phyloP scores from a whole-genome alignment of 2,888 invertebrate species.

The Sminthurides aquaticus region DNA sequence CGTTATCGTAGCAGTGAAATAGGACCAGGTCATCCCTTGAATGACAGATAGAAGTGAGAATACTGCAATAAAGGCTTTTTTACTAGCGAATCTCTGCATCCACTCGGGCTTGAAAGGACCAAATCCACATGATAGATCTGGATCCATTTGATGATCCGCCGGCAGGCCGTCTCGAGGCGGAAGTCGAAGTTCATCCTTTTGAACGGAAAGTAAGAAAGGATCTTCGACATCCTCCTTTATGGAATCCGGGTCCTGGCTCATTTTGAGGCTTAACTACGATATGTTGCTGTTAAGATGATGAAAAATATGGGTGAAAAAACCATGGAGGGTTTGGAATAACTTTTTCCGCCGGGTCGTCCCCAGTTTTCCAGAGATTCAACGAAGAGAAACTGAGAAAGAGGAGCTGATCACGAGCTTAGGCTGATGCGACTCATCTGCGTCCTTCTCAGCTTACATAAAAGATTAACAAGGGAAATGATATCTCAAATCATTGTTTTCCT shows the following conservation, averaged over 20 bases:
- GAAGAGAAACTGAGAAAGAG: too few relatives aligned
- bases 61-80: constrained; percentile 55
- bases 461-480: not conserved
- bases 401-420: not conserved
- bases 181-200: not conserved
- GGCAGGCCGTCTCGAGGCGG: not conserved
- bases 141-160: not conserved
- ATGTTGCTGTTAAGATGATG: too few relatives aligned
- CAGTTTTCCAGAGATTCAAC: too few relatives aligned
- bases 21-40: constrained; percentile 62
- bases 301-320: too few relatives aligned
- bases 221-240: not conserved
- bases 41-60: constrained; percentile 56
- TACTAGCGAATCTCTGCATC: constrained; percentile 56
- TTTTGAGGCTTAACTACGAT: too few relatives aligned
- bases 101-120: constrained; percentile 54
- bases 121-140: constrained; percentile 51
- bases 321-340: too few relatives aligned
- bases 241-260: not conserved
- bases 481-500: not conserved
- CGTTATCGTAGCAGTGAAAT: constrained; percentile 66
- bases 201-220: not conserved
- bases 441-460: not conserved
- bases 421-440: too few relatives aligned
- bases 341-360: too few relatives aligned